phyloP scores from a whole-genome alignment of 2,888 invertebrate genomes.

The Tethea ocularis region DNA sequence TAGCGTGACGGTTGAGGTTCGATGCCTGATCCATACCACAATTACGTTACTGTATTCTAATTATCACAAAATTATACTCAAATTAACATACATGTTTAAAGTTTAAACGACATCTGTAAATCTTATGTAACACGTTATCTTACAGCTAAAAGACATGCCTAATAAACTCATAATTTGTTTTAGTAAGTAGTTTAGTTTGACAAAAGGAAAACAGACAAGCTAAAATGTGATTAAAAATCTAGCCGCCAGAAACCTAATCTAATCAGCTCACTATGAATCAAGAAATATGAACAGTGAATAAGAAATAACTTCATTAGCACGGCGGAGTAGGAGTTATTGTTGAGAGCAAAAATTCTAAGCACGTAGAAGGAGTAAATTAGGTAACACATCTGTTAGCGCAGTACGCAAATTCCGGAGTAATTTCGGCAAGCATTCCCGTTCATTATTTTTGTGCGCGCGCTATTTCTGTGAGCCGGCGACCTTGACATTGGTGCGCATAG shows the following conservation, averaged over 20 bases:
- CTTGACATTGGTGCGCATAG: constrained; percentile 29
- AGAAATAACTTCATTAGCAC: too few species aligned
- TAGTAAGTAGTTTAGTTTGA: too few species aligned
- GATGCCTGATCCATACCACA: neutral
- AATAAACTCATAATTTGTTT: neutral
- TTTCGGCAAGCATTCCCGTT: constrained; percentile 8
- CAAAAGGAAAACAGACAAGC: too few species aligned
- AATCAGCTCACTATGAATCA: neutral
- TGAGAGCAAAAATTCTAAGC: neutral
- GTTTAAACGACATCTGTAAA: neutral
- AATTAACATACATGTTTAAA: neutral
- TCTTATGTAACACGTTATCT: too few species aligned
- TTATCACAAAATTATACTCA: neutral
- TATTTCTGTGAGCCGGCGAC: constrained; percentile 28
- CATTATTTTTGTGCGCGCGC: constrained; percentile 11
- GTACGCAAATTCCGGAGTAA: neutral
- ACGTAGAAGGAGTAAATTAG: neutral
- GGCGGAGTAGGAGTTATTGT: neutral
- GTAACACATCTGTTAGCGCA: neutral
- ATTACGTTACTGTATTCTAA: neutral
- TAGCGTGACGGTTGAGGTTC: constrained; percentile 38
- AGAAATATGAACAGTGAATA: neutral
- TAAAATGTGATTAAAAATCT: neutral
- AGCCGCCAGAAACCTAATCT: neutral
- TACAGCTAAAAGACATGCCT: neutral